A percentile compares a stretch with the other conserved stretches of the same genome.
Conservation (phyloP, 1,140 invertebrate genomes). For the Drosophila teissieri region DNA sequence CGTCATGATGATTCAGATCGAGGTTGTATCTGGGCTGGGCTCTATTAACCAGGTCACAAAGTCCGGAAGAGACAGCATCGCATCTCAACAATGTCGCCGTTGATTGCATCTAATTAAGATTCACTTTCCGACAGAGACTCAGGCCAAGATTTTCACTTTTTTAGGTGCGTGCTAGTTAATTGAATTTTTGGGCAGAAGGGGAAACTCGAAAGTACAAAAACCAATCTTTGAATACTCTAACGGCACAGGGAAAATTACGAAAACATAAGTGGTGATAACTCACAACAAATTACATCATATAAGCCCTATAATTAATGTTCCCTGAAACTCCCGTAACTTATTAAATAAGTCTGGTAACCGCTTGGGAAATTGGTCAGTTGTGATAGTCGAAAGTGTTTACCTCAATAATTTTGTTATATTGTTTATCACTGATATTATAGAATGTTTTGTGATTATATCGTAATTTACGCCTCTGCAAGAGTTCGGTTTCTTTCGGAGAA, state of each 20-base stretch:
- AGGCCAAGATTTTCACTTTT: conserved; percentile 69
- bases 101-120: conserved; percentile 77
- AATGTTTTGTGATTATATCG: too few species aligned
- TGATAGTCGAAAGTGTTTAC: not conserved
- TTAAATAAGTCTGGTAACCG: not conserved
- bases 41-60: not conserved
- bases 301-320: not conserved
- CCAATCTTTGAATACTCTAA: not conserved
- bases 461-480: conserved; percentile 19
- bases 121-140: conserved; percentile 39
- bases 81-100: conserved; percentile 27
- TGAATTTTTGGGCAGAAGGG: conserved; percentile 20
- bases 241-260: conserved; percentile 1
- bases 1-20: conserved; percentile 25
- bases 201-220: conserved; percentile 13
- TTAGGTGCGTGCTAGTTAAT: conserved; percentile 50
- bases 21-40: not conserved
- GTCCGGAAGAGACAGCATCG: conserved; percentile 40
- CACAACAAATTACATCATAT: conserved; percentile 4
- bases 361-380: not conserved
- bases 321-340: not conserved
- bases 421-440: not conserved
- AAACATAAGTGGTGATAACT: conserved; percentile 6
- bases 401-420: not conserved
- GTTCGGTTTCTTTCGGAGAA: conserved; percentile 45